Evolutionary conservation across 2,113 vertebrate genomes (phyloP).

Genomic region (Manacus vitellinus): DNA sequence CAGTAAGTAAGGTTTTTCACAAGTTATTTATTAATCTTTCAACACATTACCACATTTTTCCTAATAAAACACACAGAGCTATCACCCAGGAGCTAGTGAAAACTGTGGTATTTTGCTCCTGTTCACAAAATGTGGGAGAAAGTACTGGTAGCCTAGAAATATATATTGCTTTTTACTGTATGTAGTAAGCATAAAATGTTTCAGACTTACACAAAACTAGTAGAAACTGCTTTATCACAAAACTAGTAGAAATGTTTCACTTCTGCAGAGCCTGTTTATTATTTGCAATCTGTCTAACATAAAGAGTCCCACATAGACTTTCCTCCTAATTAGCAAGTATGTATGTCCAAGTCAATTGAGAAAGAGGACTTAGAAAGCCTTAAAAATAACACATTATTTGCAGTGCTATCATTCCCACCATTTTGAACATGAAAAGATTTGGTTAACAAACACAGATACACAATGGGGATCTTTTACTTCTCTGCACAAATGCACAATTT

Average conservation of each 20-base stretch:
- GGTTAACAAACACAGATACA: background rate
- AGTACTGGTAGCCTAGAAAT: background rate
- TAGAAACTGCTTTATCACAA: background rate
- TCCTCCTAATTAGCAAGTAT: background rate
- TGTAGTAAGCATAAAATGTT: background rate
- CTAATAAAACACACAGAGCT: background rate
- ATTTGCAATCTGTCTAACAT: background rate
- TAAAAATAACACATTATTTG: background rate
- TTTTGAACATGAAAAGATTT: background rate
- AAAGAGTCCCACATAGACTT: background rate
- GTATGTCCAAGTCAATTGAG: background rate
- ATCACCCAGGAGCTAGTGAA: background rate
- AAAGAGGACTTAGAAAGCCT: background rate
- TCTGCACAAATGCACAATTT: background rate
- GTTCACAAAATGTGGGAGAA: background rate
- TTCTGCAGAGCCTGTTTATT: background rate
- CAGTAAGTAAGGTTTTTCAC: background rate
- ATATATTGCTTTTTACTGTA: background rate
- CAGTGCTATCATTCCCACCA: background rate
- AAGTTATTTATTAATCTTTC: slow-evolving; percentile 21
- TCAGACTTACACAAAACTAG: background rate
- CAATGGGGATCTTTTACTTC: background rate
- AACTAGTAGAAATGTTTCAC: background rate
- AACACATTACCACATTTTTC: background rate
- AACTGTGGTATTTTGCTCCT: background rate